Evolutionary conservation across 2,797 vertebrate species (phyloP), one percentile per base, ranked within the genome.

Genomic region (Thamnophis elegans): DNA sequence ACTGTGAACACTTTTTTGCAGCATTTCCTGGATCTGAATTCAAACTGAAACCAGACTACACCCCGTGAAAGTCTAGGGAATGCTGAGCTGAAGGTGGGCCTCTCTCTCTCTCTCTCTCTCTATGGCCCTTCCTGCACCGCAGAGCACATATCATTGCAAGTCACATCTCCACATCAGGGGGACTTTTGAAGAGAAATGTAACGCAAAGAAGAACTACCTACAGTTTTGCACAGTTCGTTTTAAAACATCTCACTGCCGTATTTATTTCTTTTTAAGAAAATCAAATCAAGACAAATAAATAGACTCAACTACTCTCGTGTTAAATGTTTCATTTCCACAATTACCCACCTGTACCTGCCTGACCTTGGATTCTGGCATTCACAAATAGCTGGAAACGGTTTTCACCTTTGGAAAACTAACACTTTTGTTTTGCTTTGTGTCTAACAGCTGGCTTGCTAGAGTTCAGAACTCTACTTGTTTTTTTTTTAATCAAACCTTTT

Each of bases 201-300:
- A 97, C 92, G 96, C 95, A 95, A 95, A 98, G 88, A 93, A 96
- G 90, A 90, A 94, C 90, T 94, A 55, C 42, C 88, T 56, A 87
- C 20, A 95, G 95, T 96, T 96, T 96, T 97, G 96, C 97, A 97
- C 96, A 93, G 97, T 92, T 96, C 96, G 95, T 97, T 97, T 97
- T 95, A 92, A 97, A 85, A 97, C 94, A 93, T 92, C 95, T 97
- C 95, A 97, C 96, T 96, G 98, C 97, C 96, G 97, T 96, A 95
- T 92, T 59, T 59, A 4, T 73, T 58, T 55, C 12, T 85, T 53
- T 32, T 54, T 6, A 95, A 97, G 97, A 97, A 94, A 96, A 96
- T 96, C 97, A 97, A 97, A 97, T 98, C 98, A 97, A 97, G 96
- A 98, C 97, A 98, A 98, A 99, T 98, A 99, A 99, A 99, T 99